Evolutionary conservation across 2,888 invertebrate genomes (phyloP).

Genomic region (Linyphia triangularis): DNA sequence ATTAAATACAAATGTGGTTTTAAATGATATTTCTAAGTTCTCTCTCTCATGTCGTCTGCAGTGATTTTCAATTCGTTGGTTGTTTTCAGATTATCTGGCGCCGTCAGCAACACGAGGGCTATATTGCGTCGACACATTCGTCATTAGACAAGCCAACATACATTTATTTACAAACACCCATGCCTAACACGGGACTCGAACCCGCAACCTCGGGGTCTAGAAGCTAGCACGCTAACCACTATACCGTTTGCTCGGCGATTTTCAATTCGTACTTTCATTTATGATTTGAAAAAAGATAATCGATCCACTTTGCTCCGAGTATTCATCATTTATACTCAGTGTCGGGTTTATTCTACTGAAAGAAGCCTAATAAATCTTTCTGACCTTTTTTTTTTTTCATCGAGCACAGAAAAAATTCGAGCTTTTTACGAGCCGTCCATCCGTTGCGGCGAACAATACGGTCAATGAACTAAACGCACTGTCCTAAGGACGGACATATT

Average conservation of each 20-base stretch:
- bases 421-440: conserved; percentile 11
- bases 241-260: neutral
- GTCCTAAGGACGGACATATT: conserved; percentile 7
- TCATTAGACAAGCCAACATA: no score
- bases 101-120: no score
- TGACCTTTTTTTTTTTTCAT: conserved; percentile 21
- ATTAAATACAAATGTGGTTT: no score
- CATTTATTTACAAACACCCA: no score
- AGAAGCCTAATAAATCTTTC: conserved; percentile 6
- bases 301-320: neutral
- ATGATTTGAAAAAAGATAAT: neutral
- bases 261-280: neutral
- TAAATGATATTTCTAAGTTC: no score
- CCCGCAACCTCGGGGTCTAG: no score
- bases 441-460: conserved; percentile 13
- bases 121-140: no score
- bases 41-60: no score
- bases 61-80: no score
- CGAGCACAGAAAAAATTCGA: neutral
- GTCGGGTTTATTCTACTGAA: neutral
- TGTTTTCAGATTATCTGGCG: no score
- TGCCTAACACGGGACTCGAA: no score
- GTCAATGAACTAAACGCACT: conserved; percentile 27
- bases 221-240: no score
- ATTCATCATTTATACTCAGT: neutral